Evolutionary conservation across 2,113 vertebrate species (phyloP), one percentile per base, ranked within the genome.

Genomic region (Pangasianodon hypophthalmus): DNA sequence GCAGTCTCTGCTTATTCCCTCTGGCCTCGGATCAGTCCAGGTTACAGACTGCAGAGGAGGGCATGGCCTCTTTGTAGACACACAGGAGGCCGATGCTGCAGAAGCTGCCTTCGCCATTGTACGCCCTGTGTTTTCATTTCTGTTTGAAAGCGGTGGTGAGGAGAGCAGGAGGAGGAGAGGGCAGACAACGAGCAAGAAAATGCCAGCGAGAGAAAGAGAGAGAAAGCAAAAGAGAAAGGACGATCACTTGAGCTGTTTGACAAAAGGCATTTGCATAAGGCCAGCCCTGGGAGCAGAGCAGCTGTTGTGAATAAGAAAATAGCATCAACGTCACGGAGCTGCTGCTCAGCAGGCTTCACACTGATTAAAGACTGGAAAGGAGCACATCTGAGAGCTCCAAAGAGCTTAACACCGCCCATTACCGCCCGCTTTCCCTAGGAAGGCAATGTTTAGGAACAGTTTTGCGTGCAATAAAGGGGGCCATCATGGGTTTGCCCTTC

Each of bases 231-330:
- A 79, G 71, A 52, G 86, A 88, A 79, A 90, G 88, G 29, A 86
- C 54, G 79, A 94, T 93, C 91, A 94, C 94, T 94, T 92, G 93
- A 95, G 92, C 93, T 93, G 92, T 93, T 93, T 92, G 93, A 95
- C 95, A 94, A 96, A 96, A 95, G 92, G 93, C 92, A 96, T 96
- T 96, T 95, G 94, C 95, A 96, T 95, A 96, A 96, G 94, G 95
- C 93, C 88, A 92, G 93, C 94, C 94, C 92, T 95, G 94, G 94
- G 95, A 96, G 94, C 92, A 56, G 91, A 94, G 95, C 96, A 95
- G 95, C 95, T 96, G 95, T 94, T 95, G 95, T 95, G 95, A 94
- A 96, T 95, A 93, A 94, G 94, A 95, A 92, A 94, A 92, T 92
- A 91, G 93, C 94, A 90, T 92, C 93, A 89, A 93, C 94, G 91